Evolutionary conservation across 1,140 invertebrate genomes (phyloP), one percentile per base, ranked within the genome.

Genomic region (Macrocentrus cingulum): DNA sequence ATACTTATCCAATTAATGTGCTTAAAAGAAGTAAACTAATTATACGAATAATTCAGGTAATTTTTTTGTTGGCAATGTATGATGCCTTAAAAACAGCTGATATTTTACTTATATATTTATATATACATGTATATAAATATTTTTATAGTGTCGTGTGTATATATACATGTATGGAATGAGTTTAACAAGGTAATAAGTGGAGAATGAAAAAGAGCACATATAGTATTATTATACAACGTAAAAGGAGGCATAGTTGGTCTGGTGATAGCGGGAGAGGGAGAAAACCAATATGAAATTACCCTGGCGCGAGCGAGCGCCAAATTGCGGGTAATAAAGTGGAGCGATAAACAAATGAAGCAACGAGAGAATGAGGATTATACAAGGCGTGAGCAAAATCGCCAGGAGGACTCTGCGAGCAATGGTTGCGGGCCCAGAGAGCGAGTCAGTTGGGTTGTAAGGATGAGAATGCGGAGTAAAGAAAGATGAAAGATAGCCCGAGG

Each of bases 281-380:
- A 71, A 74, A 72, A 69, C 70, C 70, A 74, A 74, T 72, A 70
- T 72, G 65, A 71, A 74, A 74, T 74, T 71, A 72, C 56, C 60
- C 61, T 67, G 63, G 63, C 68, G 66, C 66, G 65, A 67, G 64
- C 61, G 64, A 65, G 64, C 69, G 60, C 65, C 63, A 72, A 72
- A 72, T 71, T 74, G 66, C 66, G 62, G 70, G 68, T 71, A 72
- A 72, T 72, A 71, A 72, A 71, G 65, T 59, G 62, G 53, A 60
- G 64, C 67, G 69, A 74, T 74, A 71, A 71, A 74, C 65, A 72
- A 74, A 74, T 72, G 65, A 70, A 74, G 68, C 68, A 72, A 64
- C 65, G 51, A 69, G 66, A 16, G 25, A 42, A 45, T 19, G 32
- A 39, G 49, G 29, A 15, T 39, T 11, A 42, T 9, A n/a, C 16